These are phyloP conservation scores for Zeus faber DNA, from an alignment of 2,113 vertebrate species.

Conservation along the genomic window DNA sequence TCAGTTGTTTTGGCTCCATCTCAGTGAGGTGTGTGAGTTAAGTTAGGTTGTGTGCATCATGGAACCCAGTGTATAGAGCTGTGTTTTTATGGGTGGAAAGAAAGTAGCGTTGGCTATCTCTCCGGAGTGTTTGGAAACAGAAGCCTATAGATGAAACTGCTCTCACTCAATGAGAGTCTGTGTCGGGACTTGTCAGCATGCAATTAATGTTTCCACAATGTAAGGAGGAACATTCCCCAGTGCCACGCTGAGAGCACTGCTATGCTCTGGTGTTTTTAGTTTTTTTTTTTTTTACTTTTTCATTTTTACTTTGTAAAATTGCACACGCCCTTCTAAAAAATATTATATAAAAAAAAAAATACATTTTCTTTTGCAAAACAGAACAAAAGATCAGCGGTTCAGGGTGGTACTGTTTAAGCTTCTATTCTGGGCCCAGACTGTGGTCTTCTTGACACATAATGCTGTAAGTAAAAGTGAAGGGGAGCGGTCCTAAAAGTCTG, in stretches of 20 bases:
- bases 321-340: no score
- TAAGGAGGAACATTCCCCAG: slow-evolving; percentile 30
- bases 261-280: slow-evolving; percentile 5
- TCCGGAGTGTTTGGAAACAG: slow-evolving; percentile 22
- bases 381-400: slow-evolving; percentile 46
- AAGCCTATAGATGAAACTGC: slow-evolving; percentile 31
- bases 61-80: slow-evolving; percentile 14
- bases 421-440: slow-evolving; percentile 47
- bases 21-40: no score
- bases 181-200: slow-evolving; percentile 47
- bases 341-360: no score
- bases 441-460: slow-evolving; percentile 40
- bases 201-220: slow-evolving; percentile 51
- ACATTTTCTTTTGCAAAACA: no score
- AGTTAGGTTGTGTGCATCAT: slow-evolving; percentile 22
- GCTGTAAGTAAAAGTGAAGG: slow-evolving; percentile 21
- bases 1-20: no score
- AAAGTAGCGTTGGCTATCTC: slow-evolving; percentile 12
- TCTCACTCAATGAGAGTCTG: slow-evolving; percentile 43
- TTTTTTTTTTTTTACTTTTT: slow-evolving; percentile 13
- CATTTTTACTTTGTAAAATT: slow-evolving; percentile 22
- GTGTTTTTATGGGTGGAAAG: slow-evolving; percentile 12
- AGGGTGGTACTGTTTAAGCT: slow-evolving; percentile 41
- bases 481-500: slow-evolving; percentile 13
- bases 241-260: slow-evolving; percentile 13